Evolutionary conservation across 2,113 vertebrate species (phyloP), one percentile per base, ranked within the genome.

Genomic region (Neomonachus schauinslandi): DNA sequence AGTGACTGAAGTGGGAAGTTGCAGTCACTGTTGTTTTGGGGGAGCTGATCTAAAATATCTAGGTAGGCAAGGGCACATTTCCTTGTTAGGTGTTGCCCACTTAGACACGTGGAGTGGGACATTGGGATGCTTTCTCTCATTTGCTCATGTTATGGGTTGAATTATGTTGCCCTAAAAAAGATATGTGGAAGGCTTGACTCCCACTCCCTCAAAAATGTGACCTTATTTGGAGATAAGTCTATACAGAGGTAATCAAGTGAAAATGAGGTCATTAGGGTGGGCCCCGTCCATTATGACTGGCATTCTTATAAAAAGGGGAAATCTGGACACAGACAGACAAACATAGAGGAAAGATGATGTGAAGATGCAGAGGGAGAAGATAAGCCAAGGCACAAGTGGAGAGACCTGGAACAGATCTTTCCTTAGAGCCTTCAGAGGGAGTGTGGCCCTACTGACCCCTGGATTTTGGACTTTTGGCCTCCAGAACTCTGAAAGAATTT

Each of bases 41-140:
- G 63, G 12, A 24, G 7, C 31, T 42, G 12, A 19, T 36, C 19
- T 16, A 59, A 65, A 59, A 74, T 0, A 55, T n/a, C 19, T 14
- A 46, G 14, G 1, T n/a, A 42, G 57, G 72, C 5, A 24, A 46
- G 24, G 21, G 1, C 7, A 18, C 1, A 7, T 0, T 46, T 74
- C 9, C 26, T 63, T 19, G 5, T 74, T 33, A 15, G 7, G 18
- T 53, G 2, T 79, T 12, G 8, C 11, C 18, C 13, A 26, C 15
- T n/a, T 88, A 61, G 13, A 12, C 49, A 84, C 7, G 15, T n/a
- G 5, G 24, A n/a, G 26, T 5, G n/a, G 28, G 33, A 18, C 18
- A 2, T 0, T 4, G 31, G 2, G 65, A 33, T 5, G 42, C 1
- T 24, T 84, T 72, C 28, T 80, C 12, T 71, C 39, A 57, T 42